Base-by-base conservation (phyloP, 2,113 vertebrate species). In the Elephantulus edwardii region DNA sequence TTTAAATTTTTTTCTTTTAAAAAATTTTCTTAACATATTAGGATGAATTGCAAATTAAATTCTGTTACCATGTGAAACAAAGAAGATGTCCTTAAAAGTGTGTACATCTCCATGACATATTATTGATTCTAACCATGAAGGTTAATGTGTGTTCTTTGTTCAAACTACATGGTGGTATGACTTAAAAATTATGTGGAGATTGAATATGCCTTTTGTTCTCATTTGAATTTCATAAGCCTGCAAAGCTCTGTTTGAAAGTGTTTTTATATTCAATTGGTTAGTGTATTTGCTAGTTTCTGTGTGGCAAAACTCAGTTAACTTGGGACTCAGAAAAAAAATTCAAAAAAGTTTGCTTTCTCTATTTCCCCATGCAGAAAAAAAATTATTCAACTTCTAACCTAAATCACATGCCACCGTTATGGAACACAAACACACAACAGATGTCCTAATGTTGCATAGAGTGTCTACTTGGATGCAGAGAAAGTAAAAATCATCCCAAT, bases 41-140 rank as follows among this genome's bases (percentile, higher is more conserved):
- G 24, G 52, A 42, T 78, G 38, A 68, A 85, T 88, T 91, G 66
- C 74, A 95, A 84, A 62, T 40, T 14, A 54, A 87, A 64, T 83
- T 79, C 62, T 50, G 28, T 70, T 75, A 66, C 12, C 26, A 50
- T 24, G 72, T 40, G 28, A 88, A 72, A 13, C 42, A 93, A 1
- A 64, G 46, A 87, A 58, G 9, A n/a, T 66, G 6, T 2, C 76
- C 64, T 28, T 56, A 60, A 89, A 70, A 70, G 17, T 88, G 14
- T 64, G 38, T 26, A 76, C 24, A 82, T 38, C 42, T 92, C 8
- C 4, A 17, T 40, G 38, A 7, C 46, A 56, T 70, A 74, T 58
- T 81, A 87, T 77, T 84, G 82, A 83, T 20, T 1, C 10, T 17
- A 44, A n/a, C 30, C 26, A 54, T 40, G 26, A 66, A 83, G 60